Evolutionary conservation across 2,888 invertebrate genomes (phyloP).

Genomic region (Nomada fabriciana): DNA sequence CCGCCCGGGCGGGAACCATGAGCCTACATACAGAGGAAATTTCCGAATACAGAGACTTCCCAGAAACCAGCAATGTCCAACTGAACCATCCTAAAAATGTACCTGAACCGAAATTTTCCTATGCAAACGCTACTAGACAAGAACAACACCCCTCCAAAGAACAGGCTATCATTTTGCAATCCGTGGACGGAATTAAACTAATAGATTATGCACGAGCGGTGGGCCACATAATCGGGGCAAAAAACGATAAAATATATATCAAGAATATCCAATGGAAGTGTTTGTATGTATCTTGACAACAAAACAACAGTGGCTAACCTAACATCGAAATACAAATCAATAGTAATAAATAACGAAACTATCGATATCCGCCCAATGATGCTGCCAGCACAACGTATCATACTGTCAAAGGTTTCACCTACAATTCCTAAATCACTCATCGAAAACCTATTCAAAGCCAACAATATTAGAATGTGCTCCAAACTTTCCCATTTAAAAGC

Average conservation of each 20-base stretch:
- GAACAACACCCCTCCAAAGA: not conserved
- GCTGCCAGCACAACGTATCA: not conserved
- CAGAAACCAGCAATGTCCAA: not conserved
- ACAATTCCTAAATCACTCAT: not conserved
- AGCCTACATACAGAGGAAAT: not conserved
- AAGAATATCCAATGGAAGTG: not conserved
- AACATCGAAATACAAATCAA: not conserved
- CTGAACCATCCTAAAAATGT: not conserved
- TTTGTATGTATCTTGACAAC: not conserved
- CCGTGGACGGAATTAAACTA: not conserved
- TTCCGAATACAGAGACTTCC: not conserved
- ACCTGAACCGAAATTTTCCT: not conserved
- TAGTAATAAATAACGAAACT: not conserved
- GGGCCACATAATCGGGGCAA: not conserved
- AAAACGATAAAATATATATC: not conserved
- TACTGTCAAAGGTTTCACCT: not conserved
- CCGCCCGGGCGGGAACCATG: not conserved
- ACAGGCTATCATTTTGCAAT: not conserved
- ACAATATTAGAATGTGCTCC: not conserved
- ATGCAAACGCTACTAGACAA: not conserved
- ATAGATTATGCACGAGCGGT: not conserved
- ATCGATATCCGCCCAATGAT: constrained; percentile 4
- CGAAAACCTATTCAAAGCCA: not conserved
- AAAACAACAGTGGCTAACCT: not conserved
- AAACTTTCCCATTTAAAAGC: not conserved